A percentile compares a stretch with the other conserved stretches of the same genome.
Evolutionary conservation across 2,888 invertebrate species (phyloP).

Genomic region (Pterostichus madidus): DNA sequence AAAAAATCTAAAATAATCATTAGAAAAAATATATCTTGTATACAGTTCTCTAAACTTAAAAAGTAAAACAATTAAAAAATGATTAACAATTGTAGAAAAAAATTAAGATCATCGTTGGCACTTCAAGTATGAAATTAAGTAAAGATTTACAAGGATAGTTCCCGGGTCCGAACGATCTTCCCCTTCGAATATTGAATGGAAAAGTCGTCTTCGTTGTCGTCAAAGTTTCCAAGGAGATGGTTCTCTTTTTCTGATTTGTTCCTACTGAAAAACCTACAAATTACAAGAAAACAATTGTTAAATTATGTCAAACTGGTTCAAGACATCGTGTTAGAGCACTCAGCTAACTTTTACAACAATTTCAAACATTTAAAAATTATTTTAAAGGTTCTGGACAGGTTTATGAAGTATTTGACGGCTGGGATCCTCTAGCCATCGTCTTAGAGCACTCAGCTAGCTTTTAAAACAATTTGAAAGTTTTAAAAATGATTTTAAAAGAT

Average conservation of each 20-base stretch:
- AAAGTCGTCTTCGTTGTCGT: constrained; percentile 72
- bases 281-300: background rate
- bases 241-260: constrained; percentile 76
- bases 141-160: constrained; percentile 19
- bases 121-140: constrained; percentile 5
- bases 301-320: no score
- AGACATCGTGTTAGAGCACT: no score
- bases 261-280: constrained; percentile 76
- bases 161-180: constrained; percentile 28
- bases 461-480: no score
- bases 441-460: no score
- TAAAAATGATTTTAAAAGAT: no score
- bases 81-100: background rate
- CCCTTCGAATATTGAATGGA: constrained; percentile 41
- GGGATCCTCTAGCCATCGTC: no score
- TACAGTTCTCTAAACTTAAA: background rate
- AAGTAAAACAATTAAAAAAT: background rate
- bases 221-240: constrained; percentile 75
- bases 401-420: no score
- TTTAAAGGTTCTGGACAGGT: no score
- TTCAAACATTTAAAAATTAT: no score
- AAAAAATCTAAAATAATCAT: background rate
- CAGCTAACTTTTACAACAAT: no score
- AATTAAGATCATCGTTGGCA: constrained; percentile 12
- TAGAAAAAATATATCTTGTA: constrained; percentile 13